phyloP scores from a whole-genome alignment of 2,888 invertebrate genomes.

The Neoscelio sp. region DNA sequence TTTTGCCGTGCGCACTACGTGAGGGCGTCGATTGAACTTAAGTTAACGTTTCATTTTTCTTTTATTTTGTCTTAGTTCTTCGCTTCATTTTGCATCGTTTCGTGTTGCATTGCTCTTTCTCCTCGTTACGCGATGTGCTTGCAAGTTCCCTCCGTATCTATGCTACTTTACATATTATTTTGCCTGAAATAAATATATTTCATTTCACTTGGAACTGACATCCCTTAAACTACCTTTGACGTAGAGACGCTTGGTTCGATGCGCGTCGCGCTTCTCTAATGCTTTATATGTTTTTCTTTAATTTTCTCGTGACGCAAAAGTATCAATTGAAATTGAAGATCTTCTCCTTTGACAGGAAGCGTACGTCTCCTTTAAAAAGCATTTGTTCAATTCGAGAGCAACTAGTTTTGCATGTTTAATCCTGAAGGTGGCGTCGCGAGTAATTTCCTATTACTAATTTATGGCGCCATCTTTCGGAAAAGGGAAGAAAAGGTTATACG shows the following conservation, averaged over 20 bases:
- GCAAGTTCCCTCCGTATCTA: constrained; percentile 28
- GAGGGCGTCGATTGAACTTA: no score
- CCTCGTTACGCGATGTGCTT: constrained; percentile 42
- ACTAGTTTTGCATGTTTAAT: no score
- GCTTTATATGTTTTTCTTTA: not conserved
- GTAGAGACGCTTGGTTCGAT: constrained; percentile 40
- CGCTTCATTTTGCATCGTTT: constrained; percentile 1
- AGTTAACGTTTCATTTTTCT: constrained; percentile 36
- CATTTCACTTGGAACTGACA: not conserved
- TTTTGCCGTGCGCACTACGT: no score
- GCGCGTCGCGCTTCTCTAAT: constrained; percentile 16
- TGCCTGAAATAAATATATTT: constrained; percentile 29
- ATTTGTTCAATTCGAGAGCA: no score
- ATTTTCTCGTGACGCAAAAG: no score
- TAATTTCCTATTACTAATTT: no score
- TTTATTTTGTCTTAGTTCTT: constrained; percentile 14
- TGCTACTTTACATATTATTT: constrained; percentile 38
- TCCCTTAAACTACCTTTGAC: not conserved
- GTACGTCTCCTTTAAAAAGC: no score
- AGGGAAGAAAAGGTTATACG: no score
- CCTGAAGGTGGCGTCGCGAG: no score
- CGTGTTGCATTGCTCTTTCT: constrained; percentile 7
- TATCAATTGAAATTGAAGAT: no score
- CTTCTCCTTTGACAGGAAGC: no score
- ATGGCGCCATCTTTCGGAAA: no score